Evolutionary conservation across 2,113 vertebrate genomes (phyloP).

Genomic region (Hiodon tergisus): DNA sequence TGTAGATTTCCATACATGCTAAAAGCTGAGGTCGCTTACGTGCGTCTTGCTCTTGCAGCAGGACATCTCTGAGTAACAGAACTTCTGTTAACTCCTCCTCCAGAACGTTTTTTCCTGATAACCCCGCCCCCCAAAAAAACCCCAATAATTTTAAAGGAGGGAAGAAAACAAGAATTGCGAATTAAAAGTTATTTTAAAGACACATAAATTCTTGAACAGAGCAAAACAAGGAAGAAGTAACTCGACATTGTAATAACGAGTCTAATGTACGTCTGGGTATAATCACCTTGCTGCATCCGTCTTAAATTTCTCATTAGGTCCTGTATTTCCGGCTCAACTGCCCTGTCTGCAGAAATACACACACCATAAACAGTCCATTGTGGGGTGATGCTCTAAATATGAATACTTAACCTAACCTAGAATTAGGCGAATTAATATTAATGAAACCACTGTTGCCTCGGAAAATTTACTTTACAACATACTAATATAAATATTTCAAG

Average conservation of each 20-base stretch:
- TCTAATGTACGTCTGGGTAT: too few relatives aligned
- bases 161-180: background rate
- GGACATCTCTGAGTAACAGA: constrained; percentile 1
- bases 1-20: background rate
- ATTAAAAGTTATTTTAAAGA: background rate
- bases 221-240: too few relatives aligned
- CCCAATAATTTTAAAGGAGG: background rate
- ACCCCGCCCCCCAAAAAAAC: too few relatives aligned
- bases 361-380: too few relatives aligned
- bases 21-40: constrained; percentile 43
- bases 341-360: constrained; percentile 10
- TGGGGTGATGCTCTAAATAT: too few relatives aligned
- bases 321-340: constrained; percentile 24
- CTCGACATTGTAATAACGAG: too few relatives aligned
- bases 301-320: constrained; percentile 32
- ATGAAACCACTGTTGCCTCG: too few relatives aligned
- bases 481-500: too few relatives aligned
- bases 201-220: too few relatives aligned
- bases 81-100: constrained; percentile 43
- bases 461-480: too few relatives aligned
- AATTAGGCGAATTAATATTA: too few relatives aligned
- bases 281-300: constrained; percentile 35
- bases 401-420: too few relatives aligned
- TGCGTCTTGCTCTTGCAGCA: constrained; percentile 41
- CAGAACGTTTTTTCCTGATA: constrained; percentile 38